Evolutionary conservation across 2,797 vertebrate genomes (phyloP).

Genomic region (Eleutherodactylus coqui): DNA sequence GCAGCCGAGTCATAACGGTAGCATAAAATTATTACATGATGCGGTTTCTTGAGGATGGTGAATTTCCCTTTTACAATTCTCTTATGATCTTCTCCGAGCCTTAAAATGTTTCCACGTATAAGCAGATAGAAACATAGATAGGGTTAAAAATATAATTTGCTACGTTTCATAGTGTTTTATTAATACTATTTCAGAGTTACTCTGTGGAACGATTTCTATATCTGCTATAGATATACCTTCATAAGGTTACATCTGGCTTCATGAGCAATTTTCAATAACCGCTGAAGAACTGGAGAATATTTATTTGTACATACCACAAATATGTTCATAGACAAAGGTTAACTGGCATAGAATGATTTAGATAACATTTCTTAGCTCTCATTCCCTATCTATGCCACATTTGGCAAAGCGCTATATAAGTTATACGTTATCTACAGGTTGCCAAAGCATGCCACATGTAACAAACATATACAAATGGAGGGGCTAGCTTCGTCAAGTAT

Average conservation of each 20-base stretch:
- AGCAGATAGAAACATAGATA: background rate
- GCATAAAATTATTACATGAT: background rate
- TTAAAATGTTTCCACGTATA: background rate
- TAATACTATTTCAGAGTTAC: background rate
- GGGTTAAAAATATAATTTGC: background rate
- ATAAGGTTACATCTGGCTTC: background rate
- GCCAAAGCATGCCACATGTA: no score
- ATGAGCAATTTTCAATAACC: background rate
- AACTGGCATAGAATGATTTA: background rate
- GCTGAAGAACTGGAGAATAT: background rate
- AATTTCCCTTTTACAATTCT: conserved; percentile 3
- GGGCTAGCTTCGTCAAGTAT: no score
- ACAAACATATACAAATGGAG: no score
- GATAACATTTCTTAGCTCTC: background rate
- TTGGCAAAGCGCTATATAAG: background rate
- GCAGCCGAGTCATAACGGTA: conserved; percentile 24
- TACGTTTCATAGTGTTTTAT: background rate
- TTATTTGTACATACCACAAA: background rate
- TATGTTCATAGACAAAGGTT: background rate
- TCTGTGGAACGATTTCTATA: background rate
- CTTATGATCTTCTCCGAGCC: background rate
- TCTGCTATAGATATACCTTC: background rate
- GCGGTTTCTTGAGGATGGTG: background rate
- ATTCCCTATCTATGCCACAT: background rate
- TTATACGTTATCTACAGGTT: no score